Base-by-base conservation (phyloP, 2,888 invertebrate genomes). In the Arctia plantaginis region DNA sequence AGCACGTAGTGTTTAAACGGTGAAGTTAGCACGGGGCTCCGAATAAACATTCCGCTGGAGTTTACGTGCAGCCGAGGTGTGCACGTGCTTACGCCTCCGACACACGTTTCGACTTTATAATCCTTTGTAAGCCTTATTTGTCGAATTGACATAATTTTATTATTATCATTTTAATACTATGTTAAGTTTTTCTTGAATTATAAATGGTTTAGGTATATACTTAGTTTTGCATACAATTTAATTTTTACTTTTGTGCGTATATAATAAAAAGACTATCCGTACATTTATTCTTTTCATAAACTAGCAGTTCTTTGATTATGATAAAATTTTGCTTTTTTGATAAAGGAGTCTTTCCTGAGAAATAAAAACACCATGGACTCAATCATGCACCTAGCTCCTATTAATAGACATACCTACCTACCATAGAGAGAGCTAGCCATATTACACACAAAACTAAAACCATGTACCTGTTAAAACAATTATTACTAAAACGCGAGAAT, bases 1-100 rank as follows among this genome's bases (percentile, higher is more conserved):
- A 92, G 94, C 93, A 92, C 91, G 93, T 93, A 93, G 93, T 95
- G 94, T 95, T 94, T 95, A 95, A 95, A 94, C 94, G 94, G 87
- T 82, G 89, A 93, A 95, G 95, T 95, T 95, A 95, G 93, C 95
- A 94, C 90, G 91, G 91, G 89, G 91, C 89, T 94, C 89, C 90
- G 95, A 95, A 93, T 91, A 95, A 95, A 95, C 93, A 95, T 82
- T 83, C 88, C 88, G 88, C 74, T 86, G 85, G 88, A 87, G 88
- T 83, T 84, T 84, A 86, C 89, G 87, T 82, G 86, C 80, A 84
- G 84, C 85, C 82, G 86, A 73, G 76, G 76, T 73, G 74, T 73
- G 74, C 81, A 83, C 83, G 80, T 84, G 87, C 86, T 86, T 84
- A 85, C 83, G 84, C 82, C 78, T 85, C 81, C 75, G 80, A 75